phyloP scores from a whole-genome alignment of 2,113 vertebrate species.

The Calypte anna region DNA sequence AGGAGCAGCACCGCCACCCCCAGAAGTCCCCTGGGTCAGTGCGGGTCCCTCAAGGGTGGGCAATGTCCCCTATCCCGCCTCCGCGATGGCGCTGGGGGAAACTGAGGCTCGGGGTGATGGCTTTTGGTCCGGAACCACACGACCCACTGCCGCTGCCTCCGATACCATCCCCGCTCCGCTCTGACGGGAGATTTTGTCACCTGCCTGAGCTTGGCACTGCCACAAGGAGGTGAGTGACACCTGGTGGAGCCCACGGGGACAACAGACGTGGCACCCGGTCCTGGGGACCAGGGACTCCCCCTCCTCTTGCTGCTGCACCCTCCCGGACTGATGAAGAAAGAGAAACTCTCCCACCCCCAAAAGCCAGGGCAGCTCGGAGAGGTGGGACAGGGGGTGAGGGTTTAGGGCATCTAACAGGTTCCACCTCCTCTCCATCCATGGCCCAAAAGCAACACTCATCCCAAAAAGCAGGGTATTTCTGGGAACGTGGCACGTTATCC shows the following conservation, averaged over 20 bases:
- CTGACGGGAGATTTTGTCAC: not conserved
- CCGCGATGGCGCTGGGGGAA: fast-evolving
- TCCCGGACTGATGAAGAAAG: not conserved
- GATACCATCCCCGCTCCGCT: fast-evolving
- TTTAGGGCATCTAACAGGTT: not conserved
- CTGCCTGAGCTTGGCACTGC: not conserved
- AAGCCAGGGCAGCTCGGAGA: too few relatives aligned
- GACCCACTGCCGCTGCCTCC: not conserved
- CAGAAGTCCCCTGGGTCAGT: fast-evolving
- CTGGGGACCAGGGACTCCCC: fast-evolving
- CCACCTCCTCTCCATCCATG: fast-evolving
- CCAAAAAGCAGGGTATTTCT: not conserved
- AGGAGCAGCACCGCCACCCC: not conserved
- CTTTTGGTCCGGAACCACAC: fast-evolving
- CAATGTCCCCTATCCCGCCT: not conserved
- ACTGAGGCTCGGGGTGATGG: fast-evolving
- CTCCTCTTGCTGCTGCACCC: not conserved
- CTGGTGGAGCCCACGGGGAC: fast-evolving
- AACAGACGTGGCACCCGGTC: not conserved
- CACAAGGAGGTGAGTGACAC: fast-evolving
- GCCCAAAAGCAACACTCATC: not conserved
- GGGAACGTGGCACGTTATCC: fast-evolving
- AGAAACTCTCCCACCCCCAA: not conserved
- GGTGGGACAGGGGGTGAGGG: too few relatives aligned
- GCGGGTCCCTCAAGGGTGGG: fast-evolving